Percentiles rank a stretch among this genome's conserved stretches.
Conservation (phyloP, 2,797 vertebrate genomes). For the Etheostoma perlongum region DNA sequence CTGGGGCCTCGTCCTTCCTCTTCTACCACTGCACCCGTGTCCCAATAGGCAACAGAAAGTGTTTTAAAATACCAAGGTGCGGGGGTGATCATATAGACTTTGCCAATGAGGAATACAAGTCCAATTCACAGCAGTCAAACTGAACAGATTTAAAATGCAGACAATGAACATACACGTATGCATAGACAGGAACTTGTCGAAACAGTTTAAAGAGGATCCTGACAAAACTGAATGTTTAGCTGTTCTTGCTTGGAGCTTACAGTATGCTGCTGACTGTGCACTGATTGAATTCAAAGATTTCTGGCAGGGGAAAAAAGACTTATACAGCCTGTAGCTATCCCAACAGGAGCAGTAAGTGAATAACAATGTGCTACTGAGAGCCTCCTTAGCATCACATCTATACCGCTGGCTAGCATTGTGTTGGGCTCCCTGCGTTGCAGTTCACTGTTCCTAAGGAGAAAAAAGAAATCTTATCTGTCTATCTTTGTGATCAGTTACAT, state of each 20-base stretch:
- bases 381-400: slow-evolving; percentile 70
- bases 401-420: slow-evolving; percentile 68
- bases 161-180: slow-evolving; percentile 50
- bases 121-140: slow-evolving; percentile 45
- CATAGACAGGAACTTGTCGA: slow-evolving; percentile 66
- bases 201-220: slow-evolving; percentile 63
- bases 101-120: slow-evolving; percentile 64
- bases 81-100: slow-evolving; percentile 54
- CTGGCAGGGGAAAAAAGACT: slow-evolving; percentile 65
- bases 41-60: slow-evolving; percentile 75
- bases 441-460: slow-evolving; percentile 48
- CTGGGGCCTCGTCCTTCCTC: slow-evolving; percentile 77
- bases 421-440: slow-evolving; percentile 52
- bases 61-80: slow-evolving; percentile 75
- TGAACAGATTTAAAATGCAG: slow-evolving; percentile 56
- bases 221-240: slow-evolving; percentile 73
- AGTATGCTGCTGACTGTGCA: slow-evolving; percentile 79
- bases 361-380: slow-evolving; percentile 76
- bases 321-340: slow-evolving; percentile 79
- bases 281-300: slow-evolving; percentile 78
- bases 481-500: slow-evolving; percentile 84
- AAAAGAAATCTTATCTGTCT: slow-evolving; percentile 76
- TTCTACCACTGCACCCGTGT: slow-evolving; percentile 56
- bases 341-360: slow-evolving; percentile 77
- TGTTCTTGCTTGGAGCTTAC: slow-evolving; percentile 70